Conservation (phyloP, 2,797 vertebrate species). For the Acrocephalus scirpaceus region DNA sequence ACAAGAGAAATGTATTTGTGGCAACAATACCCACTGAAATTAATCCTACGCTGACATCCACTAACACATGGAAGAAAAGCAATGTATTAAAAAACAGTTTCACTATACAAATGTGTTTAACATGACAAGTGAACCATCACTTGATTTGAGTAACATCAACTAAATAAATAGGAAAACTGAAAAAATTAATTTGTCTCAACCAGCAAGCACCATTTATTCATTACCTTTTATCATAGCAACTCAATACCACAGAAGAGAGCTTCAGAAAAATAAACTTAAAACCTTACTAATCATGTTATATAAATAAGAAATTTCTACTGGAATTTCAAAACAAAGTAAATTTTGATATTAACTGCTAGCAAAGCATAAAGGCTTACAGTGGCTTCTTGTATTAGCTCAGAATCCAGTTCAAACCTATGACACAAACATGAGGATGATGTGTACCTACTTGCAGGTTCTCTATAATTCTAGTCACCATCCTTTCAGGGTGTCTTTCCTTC, state of each 20-base stretch:
- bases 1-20: background rate
- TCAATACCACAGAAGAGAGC: background rate
- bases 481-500: background rate
- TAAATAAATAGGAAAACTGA: background rate
- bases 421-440: background rate
- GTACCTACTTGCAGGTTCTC: rapidly evolving
- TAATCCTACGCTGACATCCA: background rate
- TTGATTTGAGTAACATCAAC: background rate
- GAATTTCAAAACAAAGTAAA: background rate
- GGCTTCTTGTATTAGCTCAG: background rate
- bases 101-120: background rate
- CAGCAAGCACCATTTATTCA: background rate
- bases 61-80: background rate
- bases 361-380: background rate
- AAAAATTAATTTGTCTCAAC: background rate
- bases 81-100: background rate
- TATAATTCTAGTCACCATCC: background rate
- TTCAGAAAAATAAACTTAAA: background rate
- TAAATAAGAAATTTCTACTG: background rate
- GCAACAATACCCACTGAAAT: background rate
- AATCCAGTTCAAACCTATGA: background rate
- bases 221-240: background rate
- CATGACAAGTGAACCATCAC: background rate
- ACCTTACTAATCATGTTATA: background rate
- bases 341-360: background rate